phyloP scores from a whole-genome alignment of 92 coral and sea anemone species.

The Meandrina meandrites region DNA sequence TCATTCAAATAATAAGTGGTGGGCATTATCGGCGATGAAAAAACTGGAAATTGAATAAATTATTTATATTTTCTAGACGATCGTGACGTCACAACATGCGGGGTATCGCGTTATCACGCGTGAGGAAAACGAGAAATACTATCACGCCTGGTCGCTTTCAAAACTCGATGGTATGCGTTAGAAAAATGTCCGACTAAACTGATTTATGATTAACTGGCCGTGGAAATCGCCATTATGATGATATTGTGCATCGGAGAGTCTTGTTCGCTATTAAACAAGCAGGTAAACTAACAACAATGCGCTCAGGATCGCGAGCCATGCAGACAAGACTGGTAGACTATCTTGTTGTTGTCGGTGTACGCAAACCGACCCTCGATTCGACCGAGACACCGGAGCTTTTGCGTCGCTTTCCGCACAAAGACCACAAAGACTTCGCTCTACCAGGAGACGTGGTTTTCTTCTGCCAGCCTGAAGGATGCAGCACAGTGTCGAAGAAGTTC shows the following conservation, averaged over 20 bases:
- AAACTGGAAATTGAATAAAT: constrained; percentile 26
- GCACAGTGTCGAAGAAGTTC: constrained; percentile 92
- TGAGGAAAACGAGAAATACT: constrained; percentile 17
- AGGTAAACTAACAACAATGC: constrained; percentile 37
- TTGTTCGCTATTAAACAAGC: background rate
- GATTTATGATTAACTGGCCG: background rate
- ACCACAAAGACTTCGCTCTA: constrained; percentile 86
- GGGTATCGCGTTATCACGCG: constrained; percentile 49
- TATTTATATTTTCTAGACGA: constrained; percentile 30
- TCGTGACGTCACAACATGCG: constrained; percentile 51
- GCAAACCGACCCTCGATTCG: constrained; percentile 89
- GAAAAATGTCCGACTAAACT: constrained; percentile 6
- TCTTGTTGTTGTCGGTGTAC: constrained; percentile 96
- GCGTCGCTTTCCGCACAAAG: constrained; percentile 90
- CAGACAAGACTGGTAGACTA: constrained; percentile 82
- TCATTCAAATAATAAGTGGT: background rate
- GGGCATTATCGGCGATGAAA: background rate
- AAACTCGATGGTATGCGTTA: background rate
- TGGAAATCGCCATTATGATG: constrained; percentile 4
- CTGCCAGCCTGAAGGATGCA: constrained; percentile 98
- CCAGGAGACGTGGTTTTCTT: constrained; percentile 99
- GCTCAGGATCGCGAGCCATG: constrained; percentile 38
- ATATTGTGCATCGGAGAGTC: background rate
- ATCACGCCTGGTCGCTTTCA: constrained; percentile 29
- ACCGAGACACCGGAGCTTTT: constrained; percentile 92